Evolutionary conservation across 2,113 vertebrate genomes (phyloP).

Genomic region (Emydura subglobosa): DNA sequence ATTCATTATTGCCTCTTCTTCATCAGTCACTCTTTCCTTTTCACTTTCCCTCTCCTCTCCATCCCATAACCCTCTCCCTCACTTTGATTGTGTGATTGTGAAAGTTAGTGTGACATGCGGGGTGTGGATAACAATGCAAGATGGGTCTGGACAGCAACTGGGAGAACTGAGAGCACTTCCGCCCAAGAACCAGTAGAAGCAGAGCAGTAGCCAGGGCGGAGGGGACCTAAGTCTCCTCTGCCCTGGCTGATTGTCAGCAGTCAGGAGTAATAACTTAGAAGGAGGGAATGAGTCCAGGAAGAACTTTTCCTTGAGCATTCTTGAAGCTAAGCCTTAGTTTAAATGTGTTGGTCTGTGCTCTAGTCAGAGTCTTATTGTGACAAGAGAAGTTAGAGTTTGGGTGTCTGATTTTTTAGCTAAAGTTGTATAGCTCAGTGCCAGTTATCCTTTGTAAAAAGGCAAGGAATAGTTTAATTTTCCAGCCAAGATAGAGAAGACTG

Average conservation of each 20-base stretch:
- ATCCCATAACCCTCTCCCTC: neutral
- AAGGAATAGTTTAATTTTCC: neutral
- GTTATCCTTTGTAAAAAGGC: neutral
- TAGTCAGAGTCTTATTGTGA: too few species aligned
- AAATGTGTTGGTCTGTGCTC: too few species aligned
- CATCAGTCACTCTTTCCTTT: too few species aligned
- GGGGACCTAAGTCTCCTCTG: neutral
- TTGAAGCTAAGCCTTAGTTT: neutral
- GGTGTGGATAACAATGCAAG: neutral
- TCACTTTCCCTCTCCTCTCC: neutral
- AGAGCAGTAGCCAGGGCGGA: neutral
- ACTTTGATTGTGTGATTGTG: neutral
- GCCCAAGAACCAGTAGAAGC: neutral
- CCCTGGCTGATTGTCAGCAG: neutral
- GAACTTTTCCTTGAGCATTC: neutral
- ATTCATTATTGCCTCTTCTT: neutral
- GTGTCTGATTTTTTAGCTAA: neutral
- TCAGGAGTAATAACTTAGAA: neutral
- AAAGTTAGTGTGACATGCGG: neutral
- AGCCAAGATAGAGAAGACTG: accelerated
- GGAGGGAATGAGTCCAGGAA: neutral
- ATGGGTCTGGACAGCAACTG: neutral
- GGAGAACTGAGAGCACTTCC: too few species aligned
- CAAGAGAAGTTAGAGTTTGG: neutral
- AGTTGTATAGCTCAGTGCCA: neutral